Evolutionary conservation across 2,113 vertebrate genomes (phyloP).

Genomic region (Tyto alba): DNA sequence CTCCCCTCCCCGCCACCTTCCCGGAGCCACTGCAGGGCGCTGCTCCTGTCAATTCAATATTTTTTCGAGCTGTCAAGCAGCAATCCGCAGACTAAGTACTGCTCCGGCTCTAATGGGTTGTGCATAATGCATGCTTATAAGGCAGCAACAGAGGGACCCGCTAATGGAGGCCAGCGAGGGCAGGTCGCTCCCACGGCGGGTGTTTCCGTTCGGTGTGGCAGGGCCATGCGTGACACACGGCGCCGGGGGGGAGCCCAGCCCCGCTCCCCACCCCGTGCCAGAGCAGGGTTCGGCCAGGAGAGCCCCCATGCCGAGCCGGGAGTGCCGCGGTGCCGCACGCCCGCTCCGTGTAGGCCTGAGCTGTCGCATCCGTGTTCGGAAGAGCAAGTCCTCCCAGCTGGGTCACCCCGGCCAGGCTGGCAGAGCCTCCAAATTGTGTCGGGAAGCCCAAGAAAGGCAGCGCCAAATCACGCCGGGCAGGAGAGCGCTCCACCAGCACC

Average conservation of each 20-base stretch:
- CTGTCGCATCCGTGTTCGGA: fast-evolving
- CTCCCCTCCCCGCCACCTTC: not conserved
- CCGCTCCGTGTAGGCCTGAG: fast-evolving
- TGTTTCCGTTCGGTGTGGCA: fast-evolving
- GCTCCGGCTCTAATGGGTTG: not conserved
- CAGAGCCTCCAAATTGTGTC: not conserved
- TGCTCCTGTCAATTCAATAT: not conserved
- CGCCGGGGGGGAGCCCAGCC: fast-evolving
- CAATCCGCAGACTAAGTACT: not conserved
- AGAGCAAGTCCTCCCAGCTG: not conserved
- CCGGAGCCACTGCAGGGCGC: not conserved
- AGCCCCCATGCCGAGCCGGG: not conserved
- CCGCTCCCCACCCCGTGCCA: not conserved
- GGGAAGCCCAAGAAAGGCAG: not conserved
- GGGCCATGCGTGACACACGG: not conserved
- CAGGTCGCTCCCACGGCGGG: not conserved
- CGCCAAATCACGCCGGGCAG: fast-evolving
- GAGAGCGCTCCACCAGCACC: fast-evolving
- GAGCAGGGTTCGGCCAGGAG: not conserved
- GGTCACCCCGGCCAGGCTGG: fast-evolving
- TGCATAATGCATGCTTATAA: not conserved
- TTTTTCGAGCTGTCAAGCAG: not conserved
- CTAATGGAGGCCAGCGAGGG: not conserved
- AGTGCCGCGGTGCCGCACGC: not conserved
- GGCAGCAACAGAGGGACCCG: not conserved